These are phyloP conservation scores for Hypocryptadius cinnamomeus DNA, from an alignment of 2,113 vertebrate species.

Conservation along the genomic window DNA sequence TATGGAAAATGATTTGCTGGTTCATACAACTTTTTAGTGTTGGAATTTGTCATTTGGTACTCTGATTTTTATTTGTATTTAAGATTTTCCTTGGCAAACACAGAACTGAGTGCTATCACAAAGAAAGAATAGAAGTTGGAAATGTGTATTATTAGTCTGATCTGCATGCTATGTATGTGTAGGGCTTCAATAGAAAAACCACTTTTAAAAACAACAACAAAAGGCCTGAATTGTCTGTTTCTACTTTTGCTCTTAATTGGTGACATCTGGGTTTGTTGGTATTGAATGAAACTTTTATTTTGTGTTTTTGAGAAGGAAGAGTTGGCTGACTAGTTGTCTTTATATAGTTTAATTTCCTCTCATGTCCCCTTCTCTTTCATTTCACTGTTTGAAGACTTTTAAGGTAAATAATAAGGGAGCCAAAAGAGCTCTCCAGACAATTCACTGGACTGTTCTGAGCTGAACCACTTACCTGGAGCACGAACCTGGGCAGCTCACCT, in stretches of 20 bases:
- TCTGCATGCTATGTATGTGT: neutral
- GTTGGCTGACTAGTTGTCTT: conserved; percentile 40
- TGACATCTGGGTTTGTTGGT: conserved; percentile 30
- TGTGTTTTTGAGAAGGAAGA: conserved; percentile 49
- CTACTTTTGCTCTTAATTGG: conserved; percentile 46
- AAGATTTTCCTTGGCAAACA: conserved; percentile 6
- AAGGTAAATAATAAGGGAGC: neutral
- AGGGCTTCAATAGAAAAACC: conserved; percentile 11
- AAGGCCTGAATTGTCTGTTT: conserved; percentile 20
- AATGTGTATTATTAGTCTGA: neutral
- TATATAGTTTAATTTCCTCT: conserved; percentile 48
- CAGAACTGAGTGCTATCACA: neutral
- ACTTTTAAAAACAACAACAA: conserved; percentile 6
- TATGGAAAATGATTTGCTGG: neutral
- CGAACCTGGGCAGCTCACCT: neutral
- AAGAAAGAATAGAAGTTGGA: neutral
- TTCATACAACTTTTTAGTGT: neutral
- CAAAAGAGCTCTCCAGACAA: neutral
- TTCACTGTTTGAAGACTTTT: conserved; percentile 22
- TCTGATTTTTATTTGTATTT: neutral
- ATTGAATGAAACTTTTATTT: conserved; percentile 57
- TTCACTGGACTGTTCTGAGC: neutral
- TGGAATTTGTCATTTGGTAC: neutral
- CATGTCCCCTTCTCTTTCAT: neutral
- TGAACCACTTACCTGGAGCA: neutral